Conservation (phyloP, 2,888 invertebrate genomes). For the Archips xylosteana region DNA sequence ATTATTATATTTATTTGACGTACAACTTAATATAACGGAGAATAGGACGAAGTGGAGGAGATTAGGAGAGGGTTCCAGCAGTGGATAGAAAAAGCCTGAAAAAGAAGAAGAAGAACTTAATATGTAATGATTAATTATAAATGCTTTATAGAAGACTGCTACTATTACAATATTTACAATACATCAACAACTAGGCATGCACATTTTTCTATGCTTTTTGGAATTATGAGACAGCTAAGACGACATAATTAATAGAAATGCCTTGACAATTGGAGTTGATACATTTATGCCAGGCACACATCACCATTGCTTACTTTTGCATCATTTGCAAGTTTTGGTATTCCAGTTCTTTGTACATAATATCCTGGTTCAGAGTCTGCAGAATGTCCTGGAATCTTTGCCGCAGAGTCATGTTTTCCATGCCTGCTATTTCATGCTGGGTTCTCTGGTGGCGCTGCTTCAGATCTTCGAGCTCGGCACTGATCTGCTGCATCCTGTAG, state of each 20-base stretch:
- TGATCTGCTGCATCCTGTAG: slow-evolving; percentile 87
- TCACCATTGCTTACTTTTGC: slow-evolving; percentile 29
- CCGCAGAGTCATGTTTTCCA: slow-evolving; percentile 92
- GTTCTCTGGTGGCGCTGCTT: slow-evolving; percentile 89
- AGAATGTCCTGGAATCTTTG: slow-evolving; percentile 91
- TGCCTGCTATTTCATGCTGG: slow-evolving; percentile 90
- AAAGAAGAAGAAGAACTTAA: not conserved
- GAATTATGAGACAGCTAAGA: too few relatives aligned
- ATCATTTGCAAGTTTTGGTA: slow-evolving; percentile 49
- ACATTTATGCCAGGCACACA: too few relatives aligned
- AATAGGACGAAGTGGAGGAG: too few relatives aligned
- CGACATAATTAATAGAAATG: too few relatives aligned
- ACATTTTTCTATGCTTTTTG: too few relatives aligned
- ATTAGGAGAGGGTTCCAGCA: too few relatives aligned
- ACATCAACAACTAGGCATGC: not conserved
- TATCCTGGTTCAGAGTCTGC: slow-evolving; percentile 89
- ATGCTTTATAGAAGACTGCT: not conserved
- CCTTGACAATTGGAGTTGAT: too few relatives aligned
- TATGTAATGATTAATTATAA: not conserved
- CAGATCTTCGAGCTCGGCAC: slow-evolving; percentile 89
- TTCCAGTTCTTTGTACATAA: slow-evolving; percentile 89
- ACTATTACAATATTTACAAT: not conserved
- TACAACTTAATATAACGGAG: too few relatives aligned
- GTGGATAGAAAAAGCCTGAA: too few relatives aligned
- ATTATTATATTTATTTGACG: too few relatives aligned